Percentiles rank a stretch among this genome's conserved stretches.
Evolutionary conservation across 2,888 invertebrate species (phyloP).

Genomic region (Corythucha ciliata): DNA sequence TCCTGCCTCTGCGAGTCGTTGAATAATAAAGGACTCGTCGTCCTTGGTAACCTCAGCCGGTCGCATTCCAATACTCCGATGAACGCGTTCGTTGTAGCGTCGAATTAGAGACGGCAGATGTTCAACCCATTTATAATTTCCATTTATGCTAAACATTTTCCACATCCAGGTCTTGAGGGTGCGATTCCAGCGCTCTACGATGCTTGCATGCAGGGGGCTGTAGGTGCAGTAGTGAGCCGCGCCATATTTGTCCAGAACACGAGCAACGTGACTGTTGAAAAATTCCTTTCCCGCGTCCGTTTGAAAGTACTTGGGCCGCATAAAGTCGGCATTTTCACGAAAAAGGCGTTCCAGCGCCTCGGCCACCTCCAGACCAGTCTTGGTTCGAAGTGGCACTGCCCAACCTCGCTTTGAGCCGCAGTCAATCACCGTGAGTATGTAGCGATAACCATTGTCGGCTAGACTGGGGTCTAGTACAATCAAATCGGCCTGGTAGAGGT

Average conservation of each 20-base stretch:
- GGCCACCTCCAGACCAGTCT: conserved; percentile 21
- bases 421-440: conserved; percentile 20
- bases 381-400: conserved; percentile 19
- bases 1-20: too few species aligned
- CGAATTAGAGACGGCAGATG: conserved; percentile 30
- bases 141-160: conserved; percentile 21
- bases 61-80: conserved; percentile 39
- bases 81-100: conserved; percentile 38
- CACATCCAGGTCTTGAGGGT: conserved; percentile 33
- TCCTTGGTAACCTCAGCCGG: conserved; percentile 36
- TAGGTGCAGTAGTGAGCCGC: conserved; percentile 30
- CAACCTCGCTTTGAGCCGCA: conserved; percentile 16
- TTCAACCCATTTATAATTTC: conserved; percentile 33
- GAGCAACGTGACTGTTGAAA: conserved; percentile 35
- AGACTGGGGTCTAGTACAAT: conserved; percentile 18
- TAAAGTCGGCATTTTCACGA: neutral
- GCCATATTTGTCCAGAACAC: conserved; percentile 33
- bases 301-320: conserved; percentile 31
- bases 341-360: conserved; percentile 8
- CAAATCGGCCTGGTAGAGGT: conserved; percentile 25
- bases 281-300: conserved; percentile 38
- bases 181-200: conserved; percentile 37
- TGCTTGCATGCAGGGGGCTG: conserved; percentile 36
- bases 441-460: conserved; percentile 20
- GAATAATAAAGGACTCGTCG: neutral